phyloP scores from a whole-genome alignment of 2,797 vertebrate species.

The Microchirus variegatus region DNA sequence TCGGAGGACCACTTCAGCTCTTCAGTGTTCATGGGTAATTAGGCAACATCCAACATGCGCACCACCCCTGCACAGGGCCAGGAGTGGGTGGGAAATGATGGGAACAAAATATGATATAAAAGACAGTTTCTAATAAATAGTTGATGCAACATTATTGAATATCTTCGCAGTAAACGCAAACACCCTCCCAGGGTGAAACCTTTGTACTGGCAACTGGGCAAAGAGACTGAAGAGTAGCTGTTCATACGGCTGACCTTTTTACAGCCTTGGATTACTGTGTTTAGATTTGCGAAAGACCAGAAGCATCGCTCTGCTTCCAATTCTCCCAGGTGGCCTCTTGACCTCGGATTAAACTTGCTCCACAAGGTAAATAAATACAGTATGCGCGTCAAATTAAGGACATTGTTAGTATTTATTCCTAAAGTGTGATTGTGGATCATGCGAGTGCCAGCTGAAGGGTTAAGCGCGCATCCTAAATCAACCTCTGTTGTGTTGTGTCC shows the following conservation, averaged over 20 bases:
- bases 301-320: conserved; percentile 37
- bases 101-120: conserved; percentile 4
- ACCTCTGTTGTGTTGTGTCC: conserved; percentile 48
- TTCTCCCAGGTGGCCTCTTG: conserved; percentile 36
- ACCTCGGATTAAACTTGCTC: conserved; percentile 6
- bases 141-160: conserved; percentile 24
- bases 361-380: conserved; percentile 6
- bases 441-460: conserved; percentile 12
- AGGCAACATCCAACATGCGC: conserved; percentile 33
- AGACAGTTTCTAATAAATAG: conserved; percentile 13
- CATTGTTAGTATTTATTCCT: not conserved
- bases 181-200: conserved; percentile 1
- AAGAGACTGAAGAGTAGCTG: conserved; percentile 30
- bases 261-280: conserved; percentile 44
- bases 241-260: conserved; percentile 56
- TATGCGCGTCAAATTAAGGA: not conserved
- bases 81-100: conserved; percentile 5
- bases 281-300: conserved; percentile 41
- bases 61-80: conserved; percentile 18
- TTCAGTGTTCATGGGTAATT: conserved; percentile 64
- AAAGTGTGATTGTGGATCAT: not conserved
- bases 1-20: conserved; percentile 59
- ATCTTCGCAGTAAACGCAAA: conserved; percentile 14
- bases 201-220: conserved; percentile 12
- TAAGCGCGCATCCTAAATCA: conserved; percentile 53